Evolutionary conservation across 1,140 invertebrate species (phyloP).

Genomic region (Nephila pilipes): DNA sequence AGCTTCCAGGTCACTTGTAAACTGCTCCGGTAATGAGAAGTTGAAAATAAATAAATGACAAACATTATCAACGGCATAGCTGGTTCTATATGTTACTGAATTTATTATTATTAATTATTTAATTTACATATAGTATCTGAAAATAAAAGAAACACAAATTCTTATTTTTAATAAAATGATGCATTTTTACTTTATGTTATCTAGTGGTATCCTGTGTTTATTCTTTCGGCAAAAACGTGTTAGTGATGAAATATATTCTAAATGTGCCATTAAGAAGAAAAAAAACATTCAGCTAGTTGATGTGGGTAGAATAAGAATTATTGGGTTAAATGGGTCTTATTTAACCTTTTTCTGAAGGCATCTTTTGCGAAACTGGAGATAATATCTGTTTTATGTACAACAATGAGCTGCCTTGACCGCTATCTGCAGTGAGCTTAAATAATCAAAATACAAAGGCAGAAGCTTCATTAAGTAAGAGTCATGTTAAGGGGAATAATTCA

Average conservation of each 20-base stretch:
- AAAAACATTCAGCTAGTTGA: not conserved
- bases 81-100: too few species aligned
- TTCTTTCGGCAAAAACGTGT: too few species aligned
- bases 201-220: too few species aligned
- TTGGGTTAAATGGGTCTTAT: not conserved
- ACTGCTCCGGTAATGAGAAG: too few species aligned
- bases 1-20: too few species aligned
- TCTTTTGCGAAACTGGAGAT: not conserved
- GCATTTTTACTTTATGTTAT: too few species aligned
- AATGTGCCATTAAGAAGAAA: not conserved
- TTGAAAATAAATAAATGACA: too few species aligned
- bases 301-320: not conserved
- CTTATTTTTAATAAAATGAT: too few species aligned
- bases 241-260: not conserved
- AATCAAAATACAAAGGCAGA: not conserved
- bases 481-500: not conserved
- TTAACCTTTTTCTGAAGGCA: not conserved
- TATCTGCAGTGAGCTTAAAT: not conserved
- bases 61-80: too few species aligned
- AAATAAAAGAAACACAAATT: too few species aligned
- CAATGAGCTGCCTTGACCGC: slow-evolving; percentile 11
- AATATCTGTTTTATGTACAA: not conserved
- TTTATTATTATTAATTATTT: too few species aligned
- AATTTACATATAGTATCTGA: too few species aligned
- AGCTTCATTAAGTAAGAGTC: not conserved